Conservation (phyloP, 2,888 invertebrate species). For the Norana najaformis region DNA sequence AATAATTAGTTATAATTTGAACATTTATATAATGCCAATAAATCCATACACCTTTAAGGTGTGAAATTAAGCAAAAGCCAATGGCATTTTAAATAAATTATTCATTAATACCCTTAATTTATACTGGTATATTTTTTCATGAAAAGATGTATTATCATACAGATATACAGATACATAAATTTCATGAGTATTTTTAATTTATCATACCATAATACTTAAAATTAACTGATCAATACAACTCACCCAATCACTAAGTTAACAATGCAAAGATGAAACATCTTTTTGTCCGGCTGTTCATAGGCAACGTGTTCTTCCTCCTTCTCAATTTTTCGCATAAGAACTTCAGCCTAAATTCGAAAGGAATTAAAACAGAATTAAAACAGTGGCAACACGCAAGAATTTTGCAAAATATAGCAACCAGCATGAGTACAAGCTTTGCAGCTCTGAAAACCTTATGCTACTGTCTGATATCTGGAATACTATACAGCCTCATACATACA, state of each 20-base stretch:
- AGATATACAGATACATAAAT: too few species aligned
- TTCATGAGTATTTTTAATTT: too few species aligned
- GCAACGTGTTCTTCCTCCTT: slow-evolving; percentile 92
- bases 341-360: slow-evolving; percentile 74
- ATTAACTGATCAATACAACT: slow-evolving; percentile 33
- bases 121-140: not conserved
- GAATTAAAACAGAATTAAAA: slow-evolving; percentile 23
- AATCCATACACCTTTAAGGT: too few species aligned
- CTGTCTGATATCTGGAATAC: too few species aligned
- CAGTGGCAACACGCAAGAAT: not conserved
- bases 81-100: too few species aligned
- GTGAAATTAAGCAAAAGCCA: too few species aligned
- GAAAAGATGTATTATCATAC: too few species aligned
- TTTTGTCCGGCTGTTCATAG: slow-evolving; percentile 88
- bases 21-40: too few species aligned
- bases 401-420: not conserved
- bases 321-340: slow-evolving; percentile 96
- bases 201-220: not conserved
- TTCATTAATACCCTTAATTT: too few species aligned
- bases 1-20: too few species aligned
- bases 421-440: not conserved
- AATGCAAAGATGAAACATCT: slow-evolving; percentile 92
- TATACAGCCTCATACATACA: too few species aligned
- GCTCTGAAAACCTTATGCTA: too few species aligned
- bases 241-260: slow-evolving; percentile 96